A percentile compares a stretch with the other conserved stretches of the same genome.
phyloP scores from a whole-genome alignment of 2,888 invertebrate species.

The Xestia rhomboidea region DNA sequence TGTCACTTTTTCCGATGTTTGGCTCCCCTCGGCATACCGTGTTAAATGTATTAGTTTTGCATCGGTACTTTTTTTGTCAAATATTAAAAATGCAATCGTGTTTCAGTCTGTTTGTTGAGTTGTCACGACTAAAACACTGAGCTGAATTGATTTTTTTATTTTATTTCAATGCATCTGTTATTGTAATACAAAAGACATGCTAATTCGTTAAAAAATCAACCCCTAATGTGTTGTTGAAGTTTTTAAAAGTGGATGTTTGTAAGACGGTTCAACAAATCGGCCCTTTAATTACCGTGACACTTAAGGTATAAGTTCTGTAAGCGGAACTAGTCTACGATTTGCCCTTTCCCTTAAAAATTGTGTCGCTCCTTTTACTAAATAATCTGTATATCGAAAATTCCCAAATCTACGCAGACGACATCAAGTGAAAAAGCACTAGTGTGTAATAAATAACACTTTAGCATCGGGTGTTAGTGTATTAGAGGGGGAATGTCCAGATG shows the following conservation, averaged over 20 bases:
- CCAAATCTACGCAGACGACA: background rate
- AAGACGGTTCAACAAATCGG: background rate
- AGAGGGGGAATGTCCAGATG: slow-evolving; percentile 66
- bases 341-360: background rate
- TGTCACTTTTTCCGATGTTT: slow-evolving; percentile 64
- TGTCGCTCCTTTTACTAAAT: background rate
- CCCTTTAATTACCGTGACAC: background rate
- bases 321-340: background rate
- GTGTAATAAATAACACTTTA: slow-evolving; percentile 77
- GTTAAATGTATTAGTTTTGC: slow-evolving; percentile 83
- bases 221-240: background rate
- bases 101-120: background rate
- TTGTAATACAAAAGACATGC: background rate
- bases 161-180: background rate
- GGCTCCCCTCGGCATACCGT: slow-evolving; percentile 66
- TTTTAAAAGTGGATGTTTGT: background rate
- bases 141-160: background rate
- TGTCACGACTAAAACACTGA: background rate
- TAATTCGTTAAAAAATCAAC: background rate
- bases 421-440: slow-evolving; percentile 24
- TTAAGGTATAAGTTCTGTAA: background rate
- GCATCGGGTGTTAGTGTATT: slow-evolving; percentile 59
- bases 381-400: background rate
- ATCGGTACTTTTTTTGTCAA: slow-evolving; percentile 72
- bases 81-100: background rate